These are phyloP conservation scores for Acleris laterana DNA, from an alignment of 2,888 invertebrate species.

Conservation along the genomic window DNA sequence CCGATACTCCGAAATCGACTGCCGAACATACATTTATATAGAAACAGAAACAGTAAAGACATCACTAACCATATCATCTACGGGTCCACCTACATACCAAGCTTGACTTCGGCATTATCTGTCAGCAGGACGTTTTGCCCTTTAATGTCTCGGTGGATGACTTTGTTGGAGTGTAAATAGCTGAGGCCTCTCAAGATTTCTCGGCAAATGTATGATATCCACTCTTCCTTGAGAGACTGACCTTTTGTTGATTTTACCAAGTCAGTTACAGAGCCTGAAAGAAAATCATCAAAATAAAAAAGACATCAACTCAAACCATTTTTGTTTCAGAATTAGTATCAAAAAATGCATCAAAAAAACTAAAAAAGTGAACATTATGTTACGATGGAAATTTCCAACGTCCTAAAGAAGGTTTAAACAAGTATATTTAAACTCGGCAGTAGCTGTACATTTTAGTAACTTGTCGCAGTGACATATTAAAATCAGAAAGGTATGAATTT, in stretches of 20 bases:
- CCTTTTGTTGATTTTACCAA: slow-evolving; percentile 99
- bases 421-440: too few relatives aligned
- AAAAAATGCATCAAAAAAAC: too few relatives aligned
- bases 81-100: slow-evolving; percentile 85
- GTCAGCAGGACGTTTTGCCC: slow-evolving; percentile 99
- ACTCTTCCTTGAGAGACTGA: slow-evolving; percentile 98
- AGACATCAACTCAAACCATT: not conserved
- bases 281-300: slow-evolving; percentile 1
- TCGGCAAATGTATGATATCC: slow-evolving; percentile 99
- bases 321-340: too few relatives aligned
- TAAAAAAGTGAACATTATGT: too few relatives aligned
- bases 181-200: slow-evolving; percentile 97
- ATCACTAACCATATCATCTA: not conserved
- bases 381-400: too few relatives aligned
- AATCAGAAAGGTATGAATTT: too few relatives aligned
- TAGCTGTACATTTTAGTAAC: too few relatives aligned
- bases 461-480: too few relatives aligned
- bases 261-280: slow-evolving; percentile 96
- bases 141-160: slow-evolving; percentile 99
- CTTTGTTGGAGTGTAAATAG: slow-evolving; percentile 99
- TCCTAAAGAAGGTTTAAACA: too few relatives aligned
- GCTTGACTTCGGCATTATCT: slow-evolving; percentile 99
- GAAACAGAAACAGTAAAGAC: slow-evolving; percentile 11
- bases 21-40: slow-evolving; percentile 42
- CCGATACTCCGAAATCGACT: slow-evolving; percentile 99